Conservation (phyloP, 35 echinoderm and acorn worm species). For the Diadema setosum region DNA sequence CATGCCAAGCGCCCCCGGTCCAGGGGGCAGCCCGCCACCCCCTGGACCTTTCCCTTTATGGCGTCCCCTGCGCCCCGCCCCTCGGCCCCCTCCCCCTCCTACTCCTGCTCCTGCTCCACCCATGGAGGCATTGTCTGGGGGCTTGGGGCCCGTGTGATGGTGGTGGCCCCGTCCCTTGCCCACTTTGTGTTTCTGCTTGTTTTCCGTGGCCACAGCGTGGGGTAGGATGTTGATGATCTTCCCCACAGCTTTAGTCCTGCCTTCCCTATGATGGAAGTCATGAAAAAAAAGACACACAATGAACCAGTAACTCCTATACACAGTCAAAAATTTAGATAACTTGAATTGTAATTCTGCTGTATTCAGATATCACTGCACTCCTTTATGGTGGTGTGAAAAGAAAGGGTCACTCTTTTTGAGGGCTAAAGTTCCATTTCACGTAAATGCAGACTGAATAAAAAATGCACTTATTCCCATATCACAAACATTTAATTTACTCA, state of each 20-base stretch:
- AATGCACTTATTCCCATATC: too few relatives aligned
- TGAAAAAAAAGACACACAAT: neutral
- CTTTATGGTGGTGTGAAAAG: too few relatives aligned
- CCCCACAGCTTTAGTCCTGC: constrained; percentile 96
- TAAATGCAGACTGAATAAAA: too few relatives aligned
- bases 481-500: too few relatives aligned
- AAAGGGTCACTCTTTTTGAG: too few relatives aligned
- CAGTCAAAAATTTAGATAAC: too few relatives aligned
- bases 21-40: neutral
- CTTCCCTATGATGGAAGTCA: constrained; percentile 65
- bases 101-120: too few relatives aligned
- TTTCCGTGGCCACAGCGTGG: constrained; percentile 39
- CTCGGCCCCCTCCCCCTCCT: neutral
- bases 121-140: constrained; percentile 33
- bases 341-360: too few relatives aligned
- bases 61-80: constrained; percentile 11
- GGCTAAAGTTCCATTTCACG: too few relatives aligned
- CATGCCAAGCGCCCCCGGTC: neutral
- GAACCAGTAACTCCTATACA: neutral
- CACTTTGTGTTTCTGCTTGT: constrained; percentile 75
- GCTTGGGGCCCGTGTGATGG: constrained; percentile 52
- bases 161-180: constrained; percentile 69
- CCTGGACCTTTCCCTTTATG: constrained; percentile 21
- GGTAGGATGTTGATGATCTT: constrained; percentile 86
- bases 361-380: too few relatives aligned